phyloP scores from a whole-genome alignment of 2,888 invertebrate genomes.

The Caenorhabditis imperialis region DNA sequence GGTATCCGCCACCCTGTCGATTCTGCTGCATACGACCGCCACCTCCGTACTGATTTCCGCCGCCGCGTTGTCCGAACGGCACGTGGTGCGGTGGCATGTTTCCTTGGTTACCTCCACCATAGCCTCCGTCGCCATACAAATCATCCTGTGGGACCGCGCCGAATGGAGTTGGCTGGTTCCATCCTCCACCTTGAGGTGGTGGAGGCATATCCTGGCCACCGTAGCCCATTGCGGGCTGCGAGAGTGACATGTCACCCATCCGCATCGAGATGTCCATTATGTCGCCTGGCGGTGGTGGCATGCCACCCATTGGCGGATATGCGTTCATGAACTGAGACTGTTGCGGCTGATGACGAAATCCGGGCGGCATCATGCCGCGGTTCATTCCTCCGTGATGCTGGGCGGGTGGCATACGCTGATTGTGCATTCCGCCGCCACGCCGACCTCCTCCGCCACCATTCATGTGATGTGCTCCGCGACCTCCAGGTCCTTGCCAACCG shows the following conservation, averaged over 20 bases:
- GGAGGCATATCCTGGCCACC: conserved; percentile 9
- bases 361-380: conserved; percentile 45
- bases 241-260: conserved; percentile 47
- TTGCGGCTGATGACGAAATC: conserved; percentile 33
- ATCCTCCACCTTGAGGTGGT: conserved; percentile 5
- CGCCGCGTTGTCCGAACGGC: conserved; percentile 26
- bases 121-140: conserved; percentile 11
- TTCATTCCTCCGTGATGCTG: conserved; percentile 44
- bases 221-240: conserved; percentile 16
- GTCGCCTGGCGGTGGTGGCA: conserved; percentile 36
- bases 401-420: conserved; percentile 26
- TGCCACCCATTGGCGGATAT: conserved; percentile 26
- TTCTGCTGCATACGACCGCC: conserved; percentile 24
- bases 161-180: conserved; percentile 50
- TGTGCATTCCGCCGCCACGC: conserved; percentile 31
- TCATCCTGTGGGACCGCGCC: conserved; percentile 30
- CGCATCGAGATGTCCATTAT: conserved; percentile 49
- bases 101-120: neutral
- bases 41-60: conserved; percentile 28
- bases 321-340: conserved; percentile 29
- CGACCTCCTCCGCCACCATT: conserved; percentile 34
- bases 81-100: conserved; percentile 17
- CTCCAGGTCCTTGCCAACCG: conserved; percentile 54
- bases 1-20: conserved; percentile 19
- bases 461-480: conserved; percentile 51